These are phyloP conservation scores for Saccostrea echinata DNA, from an alignment of 1,140 invertebrate genomes.

Conservation along the genomic window DNA sequence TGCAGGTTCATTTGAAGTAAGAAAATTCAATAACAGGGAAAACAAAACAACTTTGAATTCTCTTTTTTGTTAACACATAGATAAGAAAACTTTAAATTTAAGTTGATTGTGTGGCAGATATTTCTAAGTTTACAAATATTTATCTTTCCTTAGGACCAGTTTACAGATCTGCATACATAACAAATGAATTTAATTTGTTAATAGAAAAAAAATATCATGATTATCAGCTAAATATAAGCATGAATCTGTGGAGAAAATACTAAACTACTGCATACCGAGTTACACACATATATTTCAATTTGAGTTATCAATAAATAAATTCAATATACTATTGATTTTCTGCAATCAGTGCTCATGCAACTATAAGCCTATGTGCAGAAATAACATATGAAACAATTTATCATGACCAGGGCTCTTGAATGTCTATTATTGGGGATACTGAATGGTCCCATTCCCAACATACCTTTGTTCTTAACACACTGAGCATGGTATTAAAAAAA, in stretches of 20 bases:
- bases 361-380: no score
- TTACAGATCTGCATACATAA: neutral
- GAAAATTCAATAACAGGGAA: neutral
- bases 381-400: no score
- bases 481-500: no score
- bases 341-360: no score
- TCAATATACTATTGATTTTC: neutral
- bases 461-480: no score
- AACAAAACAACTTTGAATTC: conserved; percentile 28
- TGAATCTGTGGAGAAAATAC: neutral
- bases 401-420: no score
- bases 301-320: neutral
- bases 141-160: neutral
- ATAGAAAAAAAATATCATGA: no score
- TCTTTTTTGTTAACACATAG: neutral
- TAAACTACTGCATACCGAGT: no score
- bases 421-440: no score
- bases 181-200: no score
- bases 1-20: conserved; percentile 6
- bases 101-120: neutral
- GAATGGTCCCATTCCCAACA: no score
- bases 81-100: neutral
- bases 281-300: neutral
- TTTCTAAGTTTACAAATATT: neutral
- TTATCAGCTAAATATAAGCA: neutral